A percentile compares a stretch with the other conserved stretches of the same genome.
Evolutionary conservation across 2,797 vertebrate species (phyloP).

Genomic region (Ambastaia sidthimunki): DNA sequence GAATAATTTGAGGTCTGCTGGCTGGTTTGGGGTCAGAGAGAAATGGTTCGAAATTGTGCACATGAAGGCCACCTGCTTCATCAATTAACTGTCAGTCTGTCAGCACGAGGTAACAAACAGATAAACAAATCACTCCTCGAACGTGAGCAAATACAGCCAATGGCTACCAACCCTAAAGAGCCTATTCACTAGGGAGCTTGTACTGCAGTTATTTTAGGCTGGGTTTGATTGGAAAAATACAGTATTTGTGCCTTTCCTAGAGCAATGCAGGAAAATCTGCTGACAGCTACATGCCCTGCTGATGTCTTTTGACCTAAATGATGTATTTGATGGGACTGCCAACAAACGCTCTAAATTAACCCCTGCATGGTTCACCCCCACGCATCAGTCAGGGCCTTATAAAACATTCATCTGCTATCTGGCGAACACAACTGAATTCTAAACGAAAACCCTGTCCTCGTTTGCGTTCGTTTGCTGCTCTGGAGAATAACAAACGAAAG

Average conservation of each 20-base stretch:
- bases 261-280: background rate
- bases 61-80: constrained; percentile 18
- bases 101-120: constrained; percentile 32
- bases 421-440: background rate
- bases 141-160: constrained; percentile 6
- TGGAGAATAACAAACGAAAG: background rate
- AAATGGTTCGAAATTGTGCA: constrained; percentile 27
- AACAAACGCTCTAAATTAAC: constrained; percentile 22
- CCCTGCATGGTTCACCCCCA: background rate
- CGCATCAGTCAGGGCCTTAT: constrained; percentile 21
- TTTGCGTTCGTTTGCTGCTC: background rate
- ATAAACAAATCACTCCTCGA: constrained; percentile 17
- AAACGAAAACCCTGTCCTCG: background rate
- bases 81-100: constrained; percentile 44
- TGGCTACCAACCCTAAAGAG: background rate
- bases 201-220: background rate
- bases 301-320: background rate
- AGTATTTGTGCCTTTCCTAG: background rate
- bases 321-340: background rate
- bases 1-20: constrained; percentile 35
- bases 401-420: constrained; percentile 40
- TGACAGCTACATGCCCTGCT: background rate
- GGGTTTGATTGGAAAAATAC: background rate
- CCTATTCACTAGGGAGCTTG: background rate
- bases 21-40: background rate